A percentile compares a stretch with the other conserved stretches of the same genome.
Evolutionary conservation across 2,888 invertebrate genomes (phyloP).

Genomic region (Kuschelorhynchus macadamiae): DNA sequence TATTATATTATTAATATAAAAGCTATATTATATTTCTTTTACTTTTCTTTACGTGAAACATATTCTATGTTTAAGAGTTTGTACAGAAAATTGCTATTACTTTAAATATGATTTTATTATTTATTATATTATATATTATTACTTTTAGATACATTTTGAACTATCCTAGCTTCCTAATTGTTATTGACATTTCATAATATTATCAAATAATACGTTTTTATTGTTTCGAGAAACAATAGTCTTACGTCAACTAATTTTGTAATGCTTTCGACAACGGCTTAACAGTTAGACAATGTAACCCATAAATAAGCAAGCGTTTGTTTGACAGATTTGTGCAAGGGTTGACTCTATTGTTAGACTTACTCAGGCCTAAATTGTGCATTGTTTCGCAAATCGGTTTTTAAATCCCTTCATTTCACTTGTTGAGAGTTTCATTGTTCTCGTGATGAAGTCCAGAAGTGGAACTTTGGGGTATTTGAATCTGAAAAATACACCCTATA

Average conservation of each 20-base stretch:
- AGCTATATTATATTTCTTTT: too few species aligned
- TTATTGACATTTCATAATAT: too few species aligned
- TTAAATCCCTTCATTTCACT: conserved; percentile 37
- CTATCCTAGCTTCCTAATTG: too few species aligned
- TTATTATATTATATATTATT: too few species aligned
- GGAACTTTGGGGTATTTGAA: neutral
- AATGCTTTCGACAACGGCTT: conserved; percentile 31
- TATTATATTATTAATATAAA: too few species aligned
- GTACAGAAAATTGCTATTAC: too few species aligned
- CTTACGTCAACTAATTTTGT: neutral
- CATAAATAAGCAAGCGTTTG: conserved; percentile 35
- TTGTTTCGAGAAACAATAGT: neutral
- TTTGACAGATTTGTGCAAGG: conserved; percentile 45
- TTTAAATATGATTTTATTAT: too few species aligned
- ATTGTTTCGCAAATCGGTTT: conserved; percentile 44
- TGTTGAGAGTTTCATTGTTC: conserved; percentile 28
- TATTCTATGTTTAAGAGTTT: too few species aligned
- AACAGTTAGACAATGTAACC: conserved; percentile 36
- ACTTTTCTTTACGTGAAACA: too few species aligned
- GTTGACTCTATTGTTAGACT: conserved; percentile 38
- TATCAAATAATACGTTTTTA: too few species aligned
- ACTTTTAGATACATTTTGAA: too few species aligned
- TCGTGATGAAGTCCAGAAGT: conserved; percentile 23
- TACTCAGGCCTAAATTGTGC: conserved; percentile 36
- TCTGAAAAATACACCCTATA: too few species aligned